Conservation (phyloP, 2,113 vertebrate species). For the Tonatia bakeri region DNA sequence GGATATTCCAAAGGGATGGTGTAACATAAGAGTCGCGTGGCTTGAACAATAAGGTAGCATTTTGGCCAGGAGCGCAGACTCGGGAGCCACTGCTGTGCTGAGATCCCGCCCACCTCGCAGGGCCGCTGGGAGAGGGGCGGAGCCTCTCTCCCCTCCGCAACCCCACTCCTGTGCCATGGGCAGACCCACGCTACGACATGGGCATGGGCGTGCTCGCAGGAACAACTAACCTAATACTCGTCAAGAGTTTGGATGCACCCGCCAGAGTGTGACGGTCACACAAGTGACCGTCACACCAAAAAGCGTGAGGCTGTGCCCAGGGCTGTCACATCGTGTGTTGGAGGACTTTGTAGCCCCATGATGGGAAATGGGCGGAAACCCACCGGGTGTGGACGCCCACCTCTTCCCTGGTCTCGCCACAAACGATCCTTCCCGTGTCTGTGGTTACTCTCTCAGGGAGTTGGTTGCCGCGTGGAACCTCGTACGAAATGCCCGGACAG, state of each 20-base stretch:
- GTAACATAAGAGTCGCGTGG: background rate
- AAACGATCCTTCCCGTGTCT: background rate
- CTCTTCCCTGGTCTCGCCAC: background rate
- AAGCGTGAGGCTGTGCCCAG: background rate
- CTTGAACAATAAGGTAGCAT: background rate
- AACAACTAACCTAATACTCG: background rate
- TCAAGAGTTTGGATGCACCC: background rate
- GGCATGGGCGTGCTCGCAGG: fast-evolving
- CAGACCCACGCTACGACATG: background rate
- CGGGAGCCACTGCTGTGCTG: background rate
- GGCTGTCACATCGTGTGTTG: background rate
- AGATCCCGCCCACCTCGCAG: fast-evolving
- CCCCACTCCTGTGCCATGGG: background rate
- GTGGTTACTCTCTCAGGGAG: background rate
- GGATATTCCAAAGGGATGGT: background rate
- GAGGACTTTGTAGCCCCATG: background rate
- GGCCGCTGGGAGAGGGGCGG: background rate
- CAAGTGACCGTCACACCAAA: background rate
- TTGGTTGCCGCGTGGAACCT: too few species aligned
- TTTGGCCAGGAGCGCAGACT: background rate
- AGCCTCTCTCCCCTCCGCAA: background rate
- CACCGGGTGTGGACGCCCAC: background rate
- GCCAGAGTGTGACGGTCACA: background rate
- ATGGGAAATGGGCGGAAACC: too few species aligned
- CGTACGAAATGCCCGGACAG: background rate